phyloP scores from a whole-genome alignment of 1,140 invertebrate genomes.

The Pygmarrhopalites habei region DNA sequence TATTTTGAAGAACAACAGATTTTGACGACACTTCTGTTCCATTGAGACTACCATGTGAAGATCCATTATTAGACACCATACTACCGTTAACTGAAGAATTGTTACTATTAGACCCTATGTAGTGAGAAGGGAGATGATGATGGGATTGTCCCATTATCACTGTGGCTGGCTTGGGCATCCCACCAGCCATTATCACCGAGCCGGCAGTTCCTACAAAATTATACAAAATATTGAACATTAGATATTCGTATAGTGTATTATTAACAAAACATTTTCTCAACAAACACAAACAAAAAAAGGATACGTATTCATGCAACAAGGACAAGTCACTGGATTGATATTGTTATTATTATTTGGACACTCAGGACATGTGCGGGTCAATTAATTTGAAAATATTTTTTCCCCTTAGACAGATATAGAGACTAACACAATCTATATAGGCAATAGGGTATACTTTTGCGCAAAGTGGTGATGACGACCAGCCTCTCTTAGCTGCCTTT shows the following conservation, averaged over 20 bases:
- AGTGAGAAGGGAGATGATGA: constrained; percentile 27
- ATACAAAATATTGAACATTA: neutral
- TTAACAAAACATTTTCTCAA: too few species aligned
- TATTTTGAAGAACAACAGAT: constrained; percentile 3
- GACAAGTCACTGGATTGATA: too few species aligned
- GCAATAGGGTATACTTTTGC: too few species aligned
- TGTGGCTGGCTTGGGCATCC: constrained; percentile 14
- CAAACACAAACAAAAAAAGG: too few species aligned
- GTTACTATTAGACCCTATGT: constrained; percentile 9
- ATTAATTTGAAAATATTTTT: too few species aligned
- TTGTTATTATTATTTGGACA: too few species aligned
- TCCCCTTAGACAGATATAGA: too few species aligned
- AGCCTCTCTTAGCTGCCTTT: too few species aligned
- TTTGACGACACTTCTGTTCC: neutral
- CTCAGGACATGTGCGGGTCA: too few species aligned
- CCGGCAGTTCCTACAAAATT: constrained; percentile 22
- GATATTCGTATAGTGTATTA: neutral
- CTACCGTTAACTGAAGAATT: constrained; percentile 19
- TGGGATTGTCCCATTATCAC: constrained; percentile 27
- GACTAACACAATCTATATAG: too few species aligned
- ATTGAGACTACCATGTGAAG: neutral
- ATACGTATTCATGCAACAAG: too few species aligned
- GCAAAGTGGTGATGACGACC: too few species aligned
- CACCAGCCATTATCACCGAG: constrained; percentile 33
- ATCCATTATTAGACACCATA: neutral